Conservation (phyloP, 1,140 invertebrate genomes). For the Apis mellifera region DNA sequence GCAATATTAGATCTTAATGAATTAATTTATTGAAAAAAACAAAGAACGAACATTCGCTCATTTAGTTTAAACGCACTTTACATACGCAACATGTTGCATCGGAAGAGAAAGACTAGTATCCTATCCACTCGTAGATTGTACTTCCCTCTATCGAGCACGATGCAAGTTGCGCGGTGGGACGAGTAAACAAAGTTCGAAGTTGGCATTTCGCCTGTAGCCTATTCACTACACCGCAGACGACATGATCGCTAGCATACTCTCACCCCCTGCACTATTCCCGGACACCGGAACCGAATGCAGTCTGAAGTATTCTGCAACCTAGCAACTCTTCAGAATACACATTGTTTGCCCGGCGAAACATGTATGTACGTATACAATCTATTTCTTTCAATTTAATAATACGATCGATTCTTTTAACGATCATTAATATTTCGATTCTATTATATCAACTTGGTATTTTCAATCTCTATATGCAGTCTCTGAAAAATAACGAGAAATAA, state of each 20-base stretch:
- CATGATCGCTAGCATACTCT: background rate
- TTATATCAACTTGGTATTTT: background rate
- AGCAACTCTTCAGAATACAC: background rate
- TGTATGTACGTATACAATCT: too few relatives aligned
- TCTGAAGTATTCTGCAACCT: conserved; percentile 21
- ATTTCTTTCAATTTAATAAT: conserved; percentile 10
- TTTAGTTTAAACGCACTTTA: too few relatives aligned
- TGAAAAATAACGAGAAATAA: too few relatives aligned
- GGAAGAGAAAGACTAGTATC: background rate
- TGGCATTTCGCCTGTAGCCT: conserved; percentile 42
- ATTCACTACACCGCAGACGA: conserved; percentile 34
- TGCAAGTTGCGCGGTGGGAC: conserved; percentile 20
- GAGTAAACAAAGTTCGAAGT: conserved; percentile 50
- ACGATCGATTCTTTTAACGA: background rate
- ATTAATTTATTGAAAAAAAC: too few relatives aligned
- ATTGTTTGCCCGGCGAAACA: conserved; percentile 14
- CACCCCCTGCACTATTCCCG: background rate
- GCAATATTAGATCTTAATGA: too few relatives aligned
- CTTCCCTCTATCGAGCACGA: conserved; percentile 15
- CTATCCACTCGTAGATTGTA: background rate
- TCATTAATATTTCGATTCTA: background rate
- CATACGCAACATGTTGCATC: conserved; percentile 39
- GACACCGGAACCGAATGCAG: conserved; percentile 29
- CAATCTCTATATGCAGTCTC: background rate
- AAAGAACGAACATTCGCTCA: too few relatives aligned